These are phyloP conservation scores for Apoda limacodes DNA, from an alignment of 2,888 invertebrate genomes.

Conservation along the genomic window DNA sequence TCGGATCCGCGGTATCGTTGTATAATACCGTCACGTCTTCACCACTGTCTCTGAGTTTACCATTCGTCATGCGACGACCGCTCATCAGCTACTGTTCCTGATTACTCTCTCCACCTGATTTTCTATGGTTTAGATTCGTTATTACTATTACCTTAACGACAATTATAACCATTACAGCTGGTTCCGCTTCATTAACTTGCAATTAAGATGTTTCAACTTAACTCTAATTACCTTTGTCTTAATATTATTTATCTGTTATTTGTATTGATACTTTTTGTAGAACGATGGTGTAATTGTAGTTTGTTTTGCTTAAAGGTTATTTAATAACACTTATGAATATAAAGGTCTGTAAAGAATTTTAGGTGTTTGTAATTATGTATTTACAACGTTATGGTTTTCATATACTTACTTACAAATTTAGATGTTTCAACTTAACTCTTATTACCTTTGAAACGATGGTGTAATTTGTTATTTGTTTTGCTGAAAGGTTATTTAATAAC, in stretches of 20 bases:
- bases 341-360: no score
- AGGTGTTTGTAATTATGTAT: no score
- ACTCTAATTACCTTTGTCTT: neutral
- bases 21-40: conserved; percentile 20
- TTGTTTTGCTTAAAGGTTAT: no score
- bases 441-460: no score
- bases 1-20: conserved; percentile 9
- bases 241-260: neutral
- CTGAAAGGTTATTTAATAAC: no score
- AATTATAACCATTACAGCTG: conserved; percentile 48
- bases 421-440: no score
- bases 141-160: conserved; percentile 48
- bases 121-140: conserved; percentile 44
- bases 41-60: conserved; percentile 34
- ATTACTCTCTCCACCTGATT: conserved; percentile 36
- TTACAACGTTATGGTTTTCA: no score
- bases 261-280: neutral
- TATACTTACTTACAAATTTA: no score
- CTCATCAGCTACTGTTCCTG: conserved; percentile 35
- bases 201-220: conserved; percentile 28
- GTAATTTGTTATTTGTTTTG: no score
- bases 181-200: conserved; percentile 37
- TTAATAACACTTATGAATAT: no score
- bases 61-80: conserved; percentile 55
- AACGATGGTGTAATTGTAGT: neutral